Conservation (phyloP, 2,113 vertebrate species). For the Peromyscus polionotus region DNA sequence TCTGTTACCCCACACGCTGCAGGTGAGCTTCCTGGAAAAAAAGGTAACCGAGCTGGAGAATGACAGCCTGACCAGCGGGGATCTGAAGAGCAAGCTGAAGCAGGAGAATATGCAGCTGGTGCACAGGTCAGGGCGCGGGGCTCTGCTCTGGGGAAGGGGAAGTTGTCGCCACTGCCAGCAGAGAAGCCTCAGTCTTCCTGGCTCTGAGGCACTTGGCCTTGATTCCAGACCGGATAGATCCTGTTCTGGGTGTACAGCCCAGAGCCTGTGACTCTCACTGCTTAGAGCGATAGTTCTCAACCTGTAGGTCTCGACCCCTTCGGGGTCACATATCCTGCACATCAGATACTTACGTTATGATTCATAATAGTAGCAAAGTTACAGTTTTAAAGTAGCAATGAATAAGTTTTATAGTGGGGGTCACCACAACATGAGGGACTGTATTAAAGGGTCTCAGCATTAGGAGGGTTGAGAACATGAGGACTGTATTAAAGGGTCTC, state of each 20-base stretch:
- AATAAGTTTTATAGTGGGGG: neutral
- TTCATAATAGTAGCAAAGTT: neutral
- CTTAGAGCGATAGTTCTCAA: neutral
- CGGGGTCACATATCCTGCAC: neutral
- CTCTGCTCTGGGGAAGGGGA: neutral
- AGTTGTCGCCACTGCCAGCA: too few species aligned
- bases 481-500: neutral
- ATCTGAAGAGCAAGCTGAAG: slow-evolving; percentile 96
- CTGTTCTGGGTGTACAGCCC: neutral
- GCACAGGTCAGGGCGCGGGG: slow-evolving; percentile 90
- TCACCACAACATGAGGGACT: neutral
- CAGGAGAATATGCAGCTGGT: slow-evolving; percentile 97
- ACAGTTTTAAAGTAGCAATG: neutral
- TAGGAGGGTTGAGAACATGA: neutral
- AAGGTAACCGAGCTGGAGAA: slow-evolving; percentile 97
- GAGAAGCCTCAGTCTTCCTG: rapidly evolving
- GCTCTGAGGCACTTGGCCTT: neutral
- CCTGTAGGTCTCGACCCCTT: neutral
- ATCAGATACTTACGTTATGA: neutral
- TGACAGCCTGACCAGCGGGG: slow-evolving; percentile 93
- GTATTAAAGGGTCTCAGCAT: neutral
- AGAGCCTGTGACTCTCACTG: neutral
- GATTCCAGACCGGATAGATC: neutral
- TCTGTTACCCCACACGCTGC: neutral
- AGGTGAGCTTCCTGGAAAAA: slow-evolving; percentile 96